Conservation (phyloP, 92 coral and sea anemone genomes). For the Meandrina meandrites region DNA sequence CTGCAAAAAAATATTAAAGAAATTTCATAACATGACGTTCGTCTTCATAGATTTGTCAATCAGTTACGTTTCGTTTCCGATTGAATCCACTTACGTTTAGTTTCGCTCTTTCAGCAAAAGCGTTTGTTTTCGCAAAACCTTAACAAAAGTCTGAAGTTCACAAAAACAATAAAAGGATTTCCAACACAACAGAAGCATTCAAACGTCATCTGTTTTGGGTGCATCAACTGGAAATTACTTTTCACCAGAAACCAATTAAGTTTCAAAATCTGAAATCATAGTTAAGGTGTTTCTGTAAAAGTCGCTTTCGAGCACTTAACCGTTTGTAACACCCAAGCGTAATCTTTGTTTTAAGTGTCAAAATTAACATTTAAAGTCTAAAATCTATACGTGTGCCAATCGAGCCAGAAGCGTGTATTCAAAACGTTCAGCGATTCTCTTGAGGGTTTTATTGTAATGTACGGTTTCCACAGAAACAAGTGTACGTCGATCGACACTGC, state of each 20-base stretch:
- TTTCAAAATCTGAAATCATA: neutral
- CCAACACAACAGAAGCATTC: neutral
- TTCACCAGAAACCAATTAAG: neutral
- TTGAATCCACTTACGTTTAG: neutral
- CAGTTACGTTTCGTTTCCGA: neutral
- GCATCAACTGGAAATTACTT: neutral
- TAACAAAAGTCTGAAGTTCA: neutral
- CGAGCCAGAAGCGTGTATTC: neutral
- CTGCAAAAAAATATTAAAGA: neutral
- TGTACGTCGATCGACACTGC: neutral
- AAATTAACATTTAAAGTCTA: neutral
- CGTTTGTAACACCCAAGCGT: neutral
- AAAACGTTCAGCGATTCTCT: neutral
- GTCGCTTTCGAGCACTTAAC: neutral
- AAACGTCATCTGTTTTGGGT: neutral
- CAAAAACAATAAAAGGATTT: neutral
- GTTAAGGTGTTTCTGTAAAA: slow-evolving; percentile 2
- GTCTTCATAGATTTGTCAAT: neutral
- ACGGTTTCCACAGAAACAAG: slow-evolving; percentile 41
- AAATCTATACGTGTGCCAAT: neutral
- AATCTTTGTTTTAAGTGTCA: neutral
- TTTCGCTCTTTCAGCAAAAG: neutral
- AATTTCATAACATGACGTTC: neutral
- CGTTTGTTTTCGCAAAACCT: neutral
- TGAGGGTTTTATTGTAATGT: slow-evolving; percentile 31